Conservation (phyloP, 2,888 invertebrate genomes). For the Sisyra terminalis region DNA sequence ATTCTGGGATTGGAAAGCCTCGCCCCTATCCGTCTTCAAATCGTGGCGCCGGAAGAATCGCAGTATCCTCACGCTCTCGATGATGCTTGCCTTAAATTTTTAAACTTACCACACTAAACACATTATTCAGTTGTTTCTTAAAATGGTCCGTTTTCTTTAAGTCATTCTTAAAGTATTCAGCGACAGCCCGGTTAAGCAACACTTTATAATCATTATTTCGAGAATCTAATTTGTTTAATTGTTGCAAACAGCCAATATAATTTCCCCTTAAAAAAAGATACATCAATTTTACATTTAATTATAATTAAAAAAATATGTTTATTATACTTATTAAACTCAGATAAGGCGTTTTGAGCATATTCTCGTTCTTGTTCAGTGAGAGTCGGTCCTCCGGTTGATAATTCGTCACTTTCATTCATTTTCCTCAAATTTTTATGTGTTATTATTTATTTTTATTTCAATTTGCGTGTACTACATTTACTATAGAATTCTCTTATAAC, state of each 20-base stretch:
- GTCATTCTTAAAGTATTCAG: slow-evolving; percentile 60
- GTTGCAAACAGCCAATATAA: slow-evolving; percentile 38
- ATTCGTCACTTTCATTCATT: slow-evolving; percentile 21
- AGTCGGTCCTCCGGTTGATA: slow-evolving; percentile 20
- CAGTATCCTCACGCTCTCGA: too few relatives aligned
- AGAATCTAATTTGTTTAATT: slow-evolving; percentile 46
- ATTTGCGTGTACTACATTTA: too few relatives aligned
- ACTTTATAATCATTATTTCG: slow-evolving; percentile 54
- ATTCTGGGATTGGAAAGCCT: too few relatives aligned
- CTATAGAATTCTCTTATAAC: too few relatives aligned
- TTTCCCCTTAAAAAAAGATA: slow-evolving; percentile 29
- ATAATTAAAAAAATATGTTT: background rate
- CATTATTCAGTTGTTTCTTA: slow-evolving; percentile 43
- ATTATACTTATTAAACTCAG: slow-evolving; percentile 24
- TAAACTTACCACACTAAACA: slow-evolving; percentile 33
- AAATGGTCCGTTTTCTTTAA: slow-evolving; percentile 58
- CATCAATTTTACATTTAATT: background rate
- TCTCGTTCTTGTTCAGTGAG: slow-evolving; percentile 25
- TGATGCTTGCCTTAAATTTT: too few relatives aligned
- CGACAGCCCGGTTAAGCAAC: slow-evolving; percentile 68
- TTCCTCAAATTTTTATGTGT: too few relatives aligned
- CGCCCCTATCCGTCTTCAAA: too few relatives aligned
- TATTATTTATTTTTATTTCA: too few relatives aligned
- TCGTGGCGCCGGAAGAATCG: too few relatives aligned
- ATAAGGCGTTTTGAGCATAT: slow-evolving; percentile 22